Base-by-base conservation (phyloP, 1,140 invertebrate species). In the Meloidogyne chitwoodi region DNA sequence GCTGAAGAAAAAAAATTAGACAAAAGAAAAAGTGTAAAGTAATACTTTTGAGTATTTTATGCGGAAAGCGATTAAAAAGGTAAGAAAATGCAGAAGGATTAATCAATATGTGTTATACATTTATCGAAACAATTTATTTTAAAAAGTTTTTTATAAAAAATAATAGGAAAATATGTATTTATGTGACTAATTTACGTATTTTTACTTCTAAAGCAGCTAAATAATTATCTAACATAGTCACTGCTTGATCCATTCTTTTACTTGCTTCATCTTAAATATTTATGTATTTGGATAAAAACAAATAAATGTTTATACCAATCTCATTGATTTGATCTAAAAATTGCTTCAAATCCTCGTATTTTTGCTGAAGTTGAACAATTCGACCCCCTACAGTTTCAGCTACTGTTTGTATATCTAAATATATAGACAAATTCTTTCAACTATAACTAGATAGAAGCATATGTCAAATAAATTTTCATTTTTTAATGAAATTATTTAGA, bases 281-380 rank as follows among this genome's bases (percentile, higher is more conserved):
- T 48, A 48, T 2, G 1, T 48, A 48, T 38, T 38, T 38, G 34
- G 8, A 38, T 16, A 5, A 0, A 41, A 70, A 73, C 10, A 26
- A n/a, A 73, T 34, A 10, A 31, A 73, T 34, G 1, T 22, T 22
- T 63, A 22, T 26, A 73, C 70, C 70, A 64, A 73, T 73, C 27
- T 73, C 70, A 63, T 73, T 61, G 6, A 73, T 73, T 73, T 73
- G 70, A 26, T 73, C 70, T 10, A 73, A 38, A 29, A 73, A 61
- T 14, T 56, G 70, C 0, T 64, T 61, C 24, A 73, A 27, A 19
- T 73, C 44, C 34, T 73, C 70, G 22, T 73, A 73, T 73, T 73
- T 73, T 26, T 12, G 24, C 38, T 73, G 70, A 27, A 73, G 70
- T n/a, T 62, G 44, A n/a, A 34, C 56, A 16, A 73, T 38, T n/a